phyloP scores from a whole-genome alignment of 2,888 invertebrate genomes.

The Apamea epomidion region DNA sequence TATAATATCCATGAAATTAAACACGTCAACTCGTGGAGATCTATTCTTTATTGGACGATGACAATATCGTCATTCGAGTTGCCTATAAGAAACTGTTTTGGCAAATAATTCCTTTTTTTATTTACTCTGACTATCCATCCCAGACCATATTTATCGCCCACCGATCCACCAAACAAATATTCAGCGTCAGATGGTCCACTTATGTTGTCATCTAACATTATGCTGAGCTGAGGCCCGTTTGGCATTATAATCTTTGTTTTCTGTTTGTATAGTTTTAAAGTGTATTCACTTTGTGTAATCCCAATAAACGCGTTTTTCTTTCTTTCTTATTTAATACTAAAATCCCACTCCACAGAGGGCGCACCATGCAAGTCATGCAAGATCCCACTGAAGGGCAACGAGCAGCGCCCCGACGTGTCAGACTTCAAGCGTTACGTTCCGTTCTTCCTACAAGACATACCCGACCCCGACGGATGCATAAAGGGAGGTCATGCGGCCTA shows the following conservation, averaged over 20 bases:
- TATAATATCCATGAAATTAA: neutral
- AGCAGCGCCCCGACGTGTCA: slow-evolving; percentile 90
- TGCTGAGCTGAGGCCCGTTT: no score
- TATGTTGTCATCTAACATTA: no score
- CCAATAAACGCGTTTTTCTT: no score
- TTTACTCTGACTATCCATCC: neutral
- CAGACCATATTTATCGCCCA: neutral
- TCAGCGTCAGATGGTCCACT: no score
- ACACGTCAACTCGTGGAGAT: neutral
- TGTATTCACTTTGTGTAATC: no score
- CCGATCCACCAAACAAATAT: neutral
- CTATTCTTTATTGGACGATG: neutral
- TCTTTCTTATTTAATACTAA: neutral
- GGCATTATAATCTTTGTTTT: no score
- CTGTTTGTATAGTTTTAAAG: no score
- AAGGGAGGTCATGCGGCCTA: slow-evolving; percentile 97
- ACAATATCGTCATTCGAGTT: neutral
- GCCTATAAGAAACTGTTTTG: no score
- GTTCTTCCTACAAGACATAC: slow-evolving; percentile 96
- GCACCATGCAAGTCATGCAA: slow-evolving; percentile 86
- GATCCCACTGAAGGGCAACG: slow-evolving; percentile 84
- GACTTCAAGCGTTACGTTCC: slow-evolving; percentile 94
- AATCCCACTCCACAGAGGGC: slow-evolving; percentile 24
- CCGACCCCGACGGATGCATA: slow-evolving; percentile 91
- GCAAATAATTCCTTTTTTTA: neutral